Base-by-base conservation (phyloP, 2,888 invertebrate species). In the Drosophila picticornis region DNA sequence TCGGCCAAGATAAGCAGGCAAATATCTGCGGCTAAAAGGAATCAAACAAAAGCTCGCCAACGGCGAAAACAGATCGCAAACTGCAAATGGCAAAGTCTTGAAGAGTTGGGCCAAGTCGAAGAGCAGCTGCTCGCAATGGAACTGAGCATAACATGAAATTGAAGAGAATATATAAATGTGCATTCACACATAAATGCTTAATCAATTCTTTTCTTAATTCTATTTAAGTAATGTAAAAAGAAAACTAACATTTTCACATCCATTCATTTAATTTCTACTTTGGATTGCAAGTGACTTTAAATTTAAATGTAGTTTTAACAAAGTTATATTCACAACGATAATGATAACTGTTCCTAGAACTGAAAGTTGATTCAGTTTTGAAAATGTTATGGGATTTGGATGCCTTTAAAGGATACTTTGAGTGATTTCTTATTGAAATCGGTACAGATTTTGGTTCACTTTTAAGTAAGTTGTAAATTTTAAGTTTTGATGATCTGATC, bases 1-100 rank as follows among this genome's bases (percentile, higher is more conserved):
- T 88, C 58, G 70, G 51, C 72, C 59, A 52, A 83, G 84, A 85
- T 85, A 90, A 87, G 82, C 81, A 67, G 79, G 75, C 88, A 84
- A 87, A 84, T 85, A 51, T 31, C 29, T 22, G 72, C 53, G 29
- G 70, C 70, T 50, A 66, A 61, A 65, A 50, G 72, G 62, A 34
- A 73, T 51, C 63, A 60, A 27, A 27, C 56, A 72, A 38, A 50
- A 51, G 52, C 31, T 38, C 13, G 51, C 59, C 77, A 56, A 46
- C 36, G 55, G 61, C 32, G 51, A 53, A 32, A 36, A 38, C 38
- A 51, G 69, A 48, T 32, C 56, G 10, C 16, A 19, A 56, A 40
- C 46, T n/a, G 46, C 19, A 19, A 58, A 32, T 7, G 3, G 53
- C 11, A 16, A 19, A 19, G 16, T 43, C 10, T 22, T 5, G 22